Base-by-base conservation (phyloP, 2,113 vertebrate species). In the Rhombomys opimus region DNA sequence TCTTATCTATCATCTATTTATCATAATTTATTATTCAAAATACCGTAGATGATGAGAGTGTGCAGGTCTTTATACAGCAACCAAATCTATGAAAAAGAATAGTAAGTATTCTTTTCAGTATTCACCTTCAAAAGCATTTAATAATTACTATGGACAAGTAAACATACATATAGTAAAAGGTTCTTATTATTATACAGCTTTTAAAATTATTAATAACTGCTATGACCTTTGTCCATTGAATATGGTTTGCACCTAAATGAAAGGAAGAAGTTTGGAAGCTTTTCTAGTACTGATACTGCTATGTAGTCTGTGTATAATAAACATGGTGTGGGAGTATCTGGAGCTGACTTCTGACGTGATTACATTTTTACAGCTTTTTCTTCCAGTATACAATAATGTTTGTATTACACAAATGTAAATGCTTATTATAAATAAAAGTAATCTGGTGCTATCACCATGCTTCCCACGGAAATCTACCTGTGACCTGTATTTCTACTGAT, bases 111-210 rank as follows among this genome's bases (percentile, higher is more conserved):
- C 57, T 30, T 89, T 89, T 81, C 38, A 80, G 5, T 85, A 27
- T 13, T 54, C 23, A 38, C 22, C 93, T 81, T 92, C 77, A 20
- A 87, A 87, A 90, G 20, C 81, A 38, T 77, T 72, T 46, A 46
- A 46, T 80, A n/a, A 18, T 52, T 14, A 7, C 22, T 61, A 22
- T 93, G 91, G 75, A 75, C 61, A 78, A 9, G 46, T 46, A 46
- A 46, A 46, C 46, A 35, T 75, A n/a, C 46, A 41, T 7, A 30
- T 67, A n/a, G 7, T 22, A 86, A 94, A 93, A 41, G 38, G 27
- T 87, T 89, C 68, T 87, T 89, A 54, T 63, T 52, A 22, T 89
- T 67, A 22, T 87, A 81, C 1, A 91, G 18, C 41, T 84, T 96
- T 88, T 82, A 9, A 78, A 95, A 86, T 65, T 65, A 61, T 23